Evolutionary conservation across 2,797 vertebrate genomes (phyloP).

Genomic region (Thunnus albacares): DNA sequence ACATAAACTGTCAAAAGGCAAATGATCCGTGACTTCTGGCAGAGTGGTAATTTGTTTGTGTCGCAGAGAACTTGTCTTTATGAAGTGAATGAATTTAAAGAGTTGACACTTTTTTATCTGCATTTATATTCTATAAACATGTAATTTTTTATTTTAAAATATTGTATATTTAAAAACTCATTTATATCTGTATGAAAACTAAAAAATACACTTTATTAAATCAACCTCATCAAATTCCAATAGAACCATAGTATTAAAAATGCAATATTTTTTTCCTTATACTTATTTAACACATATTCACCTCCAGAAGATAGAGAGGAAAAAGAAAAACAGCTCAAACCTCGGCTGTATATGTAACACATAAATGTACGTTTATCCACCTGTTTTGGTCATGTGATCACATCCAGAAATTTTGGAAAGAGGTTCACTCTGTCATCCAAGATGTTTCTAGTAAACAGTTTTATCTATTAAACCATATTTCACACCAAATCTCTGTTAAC

Average conservation of each 20-base stretch:
- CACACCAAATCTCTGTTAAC: no score
- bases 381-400: not conserved
- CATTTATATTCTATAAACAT: conserved; percentile 2
- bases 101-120: not conserved
- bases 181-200: not conserved
- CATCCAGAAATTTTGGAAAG: not conserved
- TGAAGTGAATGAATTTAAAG: conserved; percentile 8
- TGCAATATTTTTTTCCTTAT: not conserved
- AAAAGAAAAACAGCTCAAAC: not conserved
- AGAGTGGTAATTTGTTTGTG: conserved; percentile 56
- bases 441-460: not conserved
- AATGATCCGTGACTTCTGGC: conserved; percentile 67
- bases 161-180: not conserved
- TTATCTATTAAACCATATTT: no score
- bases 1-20: conserved; percentile 66
- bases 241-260: not conserved
- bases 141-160: not conserved
- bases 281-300: not conserved
- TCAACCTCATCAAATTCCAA: not conserved
- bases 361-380: not conserved
- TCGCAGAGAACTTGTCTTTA: conserved; percentile 23
- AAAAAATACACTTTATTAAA: not conserved
- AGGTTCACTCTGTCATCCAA: not conserved
- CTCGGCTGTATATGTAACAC: not conserved
- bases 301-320: not conserved